Evolutionary conservation across 2,113 vertebrate genomes (phyloP).

Genomic region (Murina feae): DNA sequence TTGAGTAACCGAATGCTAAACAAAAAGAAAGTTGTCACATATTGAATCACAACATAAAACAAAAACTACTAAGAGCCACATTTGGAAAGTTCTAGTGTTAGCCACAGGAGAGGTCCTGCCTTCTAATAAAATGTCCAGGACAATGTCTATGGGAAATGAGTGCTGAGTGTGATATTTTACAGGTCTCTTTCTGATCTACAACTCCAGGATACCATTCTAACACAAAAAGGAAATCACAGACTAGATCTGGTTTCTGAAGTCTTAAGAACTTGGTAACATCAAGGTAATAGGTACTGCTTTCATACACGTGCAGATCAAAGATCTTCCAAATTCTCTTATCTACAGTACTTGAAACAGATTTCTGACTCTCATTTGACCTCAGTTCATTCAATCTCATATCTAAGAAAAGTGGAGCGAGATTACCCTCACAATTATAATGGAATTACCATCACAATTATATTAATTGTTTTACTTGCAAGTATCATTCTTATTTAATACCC

Average conservation of each 20-base stretch:
- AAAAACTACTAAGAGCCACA: neutral
- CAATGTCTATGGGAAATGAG: neutral
- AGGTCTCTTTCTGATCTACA: neutral
- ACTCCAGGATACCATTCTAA: neutral
- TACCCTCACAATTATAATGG: neutral
- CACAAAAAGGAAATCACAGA: neutral
- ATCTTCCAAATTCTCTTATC: neutral
- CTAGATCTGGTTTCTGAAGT: neutral
- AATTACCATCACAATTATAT: neutral
- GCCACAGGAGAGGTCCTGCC: neutral
- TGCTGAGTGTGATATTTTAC: neutral
- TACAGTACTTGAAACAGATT: neutral
- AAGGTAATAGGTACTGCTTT: neutral
- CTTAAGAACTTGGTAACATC: neutral
- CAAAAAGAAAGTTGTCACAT: neutral
- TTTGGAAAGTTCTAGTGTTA: neutral
- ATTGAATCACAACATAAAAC: neutral
- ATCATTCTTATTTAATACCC: neutral
- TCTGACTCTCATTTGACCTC: neutral
- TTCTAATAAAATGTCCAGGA: neutral
- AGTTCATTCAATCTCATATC: neutral
- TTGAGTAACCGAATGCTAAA: neutral
- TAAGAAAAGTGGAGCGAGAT: neutral
- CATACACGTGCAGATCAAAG: neutral
- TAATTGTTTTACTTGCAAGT: neutral